Evolutionary conservation across 1,140 invertebrate species (phyloP).

Genomic region (Sycophila sp.): DNA sequence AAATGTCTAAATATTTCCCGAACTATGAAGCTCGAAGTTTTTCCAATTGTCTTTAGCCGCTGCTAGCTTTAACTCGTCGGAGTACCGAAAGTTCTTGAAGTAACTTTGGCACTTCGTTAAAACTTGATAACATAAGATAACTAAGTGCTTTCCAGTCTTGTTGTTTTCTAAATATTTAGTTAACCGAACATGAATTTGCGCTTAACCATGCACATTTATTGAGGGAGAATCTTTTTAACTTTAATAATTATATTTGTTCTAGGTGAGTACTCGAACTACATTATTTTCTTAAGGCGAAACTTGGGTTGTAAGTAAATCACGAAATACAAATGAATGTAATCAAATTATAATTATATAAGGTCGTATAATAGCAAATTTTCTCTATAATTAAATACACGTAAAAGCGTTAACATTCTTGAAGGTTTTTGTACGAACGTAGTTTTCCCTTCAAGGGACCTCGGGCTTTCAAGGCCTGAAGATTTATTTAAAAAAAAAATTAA

Average conservation of each 20-base stretch:
- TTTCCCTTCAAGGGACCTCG: too few species aligned
- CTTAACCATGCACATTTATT: neutral
- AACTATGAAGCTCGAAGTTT: conserved; percentile 40
- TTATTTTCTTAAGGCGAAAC: too few species aligned
- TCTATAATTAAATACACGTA: too few species aligned
- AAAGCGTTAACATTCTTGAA: too few species aligned
- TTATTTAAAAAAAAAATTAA: too few species aligned
- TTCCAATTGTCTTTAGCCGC: conserved; percentile 8
- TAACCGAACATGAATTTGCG: conserved; percentile 22
- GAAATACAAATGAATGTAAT: too few species aligned
- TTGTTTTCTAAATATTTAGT: conserved; percentile 27
- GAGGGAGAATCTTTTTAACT: too few species aligned
- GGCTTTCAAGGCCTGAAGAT: too few species aligned
- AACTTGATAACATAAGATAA: conserved; percentile 22
- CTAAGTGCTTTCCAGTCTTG: conserved; percentile 4
- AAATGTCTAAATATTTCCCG: neutral
- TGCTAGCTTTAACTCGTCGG: neutral
- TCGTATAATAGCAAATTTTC: too few species aligned
- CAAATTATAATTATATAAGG: too few species aligned
- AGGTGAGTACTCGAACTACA: conserved; percentile 8
- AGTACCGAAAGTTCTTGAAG: neutral
- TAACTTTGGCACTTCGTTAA: conserved; percentile 29
- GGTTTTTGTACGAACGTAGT: too few species aligned
- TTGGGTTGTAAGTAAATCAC: neutral
- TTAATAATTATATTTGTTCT: neutral